phyloP scores from a whole-genome alignment of 2,797 vertebrate genomes.

The Tauraco hartlaubi region DNA sequence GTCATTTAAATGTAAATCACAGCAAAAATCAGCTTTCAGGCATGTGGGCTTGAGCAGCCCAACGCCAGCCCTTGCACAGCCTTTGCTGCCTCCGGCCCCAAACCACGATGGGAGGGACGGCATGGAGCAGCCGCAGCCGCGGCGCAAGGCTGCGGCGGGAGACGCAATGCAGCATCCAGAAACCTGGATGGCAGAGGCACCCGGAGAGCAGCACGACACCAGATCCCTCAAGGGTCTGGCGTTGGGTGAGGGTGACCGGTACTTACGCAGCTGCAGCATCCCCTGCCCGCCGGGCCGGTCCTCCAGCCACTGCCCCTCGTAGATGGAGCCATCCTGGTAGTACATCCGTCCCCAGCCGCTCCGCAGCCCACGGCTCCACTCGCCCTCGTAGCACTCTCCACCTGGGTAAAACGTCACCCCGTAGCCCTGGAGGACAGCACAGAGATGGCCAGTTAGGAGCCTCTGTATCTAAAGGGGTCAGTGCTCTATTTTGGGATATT shows the following conservation, averaged over 20 bases:
- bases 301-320: constrained; percentile 90
- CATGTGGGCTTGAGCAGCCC: background rate
- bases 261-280: constrained; percentile 84
- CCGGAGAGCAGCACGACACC: fast-evolving
- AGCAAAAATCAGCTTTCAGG: constrained; percentile 7
- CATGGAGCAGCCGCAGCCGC: background rate
- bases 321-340: constrained; percentile 85
- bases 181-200: background rate
- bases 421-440: constrained; percentile 80
- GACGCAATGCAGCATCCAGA: background rate
- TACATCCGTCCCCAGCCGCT: constrained; percentile 91
- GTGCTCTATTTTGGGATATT: background rate
- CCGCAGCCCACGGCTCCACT: constrained; percentile 84
- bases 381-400: constrained; percentile 86
- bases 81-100: background rate
- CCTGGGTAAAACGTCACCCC: constrained; percentile 83
- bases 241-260: fast-evolving
- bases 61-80: background rate
- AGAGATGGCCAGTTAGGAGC: background rate
- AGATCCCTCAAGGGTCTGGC: fast-evolving
- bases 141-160: background rate
- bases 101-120: background rate
- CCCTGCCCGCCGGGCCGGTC: constrained; percentile 86
- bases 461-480: background rate
- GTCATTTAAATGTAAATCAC: constrained; percentile 58